Conservation (phyloP, 1,140 invertebrate species). For the Habropoda laboriosa region DNA sequence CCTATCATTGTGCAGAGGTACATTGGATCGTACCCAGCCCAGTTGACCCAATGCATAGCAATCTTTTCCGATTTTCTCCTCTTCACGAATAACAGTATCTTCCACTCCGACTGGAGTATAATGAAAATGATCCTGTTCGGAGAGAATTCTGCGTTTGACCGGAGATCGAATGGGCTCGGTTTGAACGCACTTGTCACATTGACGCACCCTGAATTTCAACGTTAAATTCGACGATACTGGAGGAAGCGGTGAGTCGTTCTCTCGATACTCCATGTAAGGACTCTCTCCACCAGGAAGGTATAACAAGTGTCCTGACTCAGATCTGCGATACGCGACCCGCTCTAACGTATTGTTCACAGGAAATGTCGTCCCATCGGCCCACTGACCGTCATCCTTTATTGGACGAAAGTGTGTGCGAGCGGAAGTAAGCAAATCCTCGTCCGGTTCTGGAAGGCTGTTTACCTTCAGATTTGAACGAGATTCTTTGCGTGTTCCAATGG, state of each 20-base stretch:
- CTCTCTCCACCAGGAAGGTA: constrained; percentile 80
- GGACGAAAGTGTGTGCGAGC: constrained; percentile 89
- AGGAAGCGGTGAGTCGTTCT: constrained; percentile 61
- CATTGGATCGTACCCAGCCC: constrained; percentile 68
- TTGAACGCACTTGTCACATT: constrained; percentile 84
- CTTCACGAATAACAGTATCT: constrained; percentile 65
- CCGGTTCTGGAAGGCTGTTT: constrained; percentile 77
- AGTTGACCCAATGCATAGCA: constrained; percentile 71
- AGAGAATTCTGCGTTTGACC: constrained; percentile 76
- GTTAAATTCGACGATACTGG: constrained; percentile 76
- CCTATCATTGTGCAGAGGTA: constrained; percentile 77
- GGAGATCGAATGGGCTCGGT: constrained; percentile 81
- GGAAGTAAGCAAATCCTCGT: constrained; percentile 88
- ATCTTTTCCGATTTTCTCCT: constrained; percentile 69
- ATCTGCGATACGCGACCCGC: constrained; percentile 80
- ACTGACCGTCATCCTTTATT: constrained; percentile 84
- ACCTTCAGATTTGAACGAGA: constrained; percentile 67
- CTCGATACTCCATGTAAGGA: constrained; percentile 83
- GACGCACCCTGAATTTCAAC: constrained; percentile 82
- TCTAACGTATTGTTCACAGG: constrained; percentile 86
- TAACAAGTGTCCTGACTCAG: constrained; percentile 76
- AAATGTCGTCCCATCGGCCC: constrained; percentile 87
- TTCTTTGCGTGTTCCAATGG: constrained; percentile 70
- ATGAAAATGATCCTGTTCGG: constrained; percentile 75
- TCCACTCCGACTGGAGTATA: constrained; percentile 69